phyloP scores from a whole-genome alignment of 2,888 invertebrate species.

The Cacoxenus indagator region DNA sequence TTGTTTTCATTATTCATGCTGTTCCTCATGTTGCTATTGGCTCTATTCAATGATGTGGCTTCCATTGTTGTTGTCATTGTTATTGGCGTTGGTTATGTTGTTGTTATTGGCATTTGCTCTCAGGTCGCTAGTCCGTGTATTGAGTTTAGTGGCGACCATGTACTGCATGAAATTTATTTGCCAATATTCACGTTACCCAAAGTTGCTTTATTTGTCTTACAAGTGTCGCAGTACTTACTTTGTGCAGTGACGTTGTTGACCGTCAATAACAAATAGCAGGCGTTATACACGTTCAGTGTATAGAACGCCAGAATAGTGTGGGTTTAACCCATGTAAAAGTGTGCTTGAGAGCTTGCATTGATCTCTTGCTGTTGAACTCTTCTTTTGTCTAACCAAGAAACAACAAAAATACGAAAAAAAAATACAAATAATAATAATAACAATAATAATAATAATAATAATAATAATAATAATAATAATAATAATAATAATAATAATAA shows the following conservation, averaged over 20 bases:
- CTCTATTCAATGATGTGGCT: neutral
- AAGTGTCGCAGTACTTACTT: conserved; percentile 41
- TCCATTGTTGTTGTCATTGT: conserved; percentile 21
- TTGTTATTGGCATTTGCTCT: conserved; percentile 40
- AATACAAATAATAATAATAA: no score
- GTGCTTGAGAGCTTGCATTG: no score
- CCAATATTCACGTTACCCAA: conserved; percentile 38
- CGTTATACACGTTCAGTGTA: neutral
- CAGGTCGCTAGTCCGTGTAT: conserved; percentile 41
- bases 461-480: no score
- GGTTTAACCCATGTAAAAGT: no score
- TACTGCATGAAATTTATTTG: conserved; percentile 39
- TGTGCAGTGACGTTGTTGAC: conserved; percentile 35
- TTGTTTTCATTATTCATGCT: neutral
- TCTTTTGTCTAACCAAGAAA: no score
- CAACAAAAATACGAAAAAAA: no score
- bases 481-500: no score
- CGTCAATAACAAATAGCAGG: conserved; percentile 50
- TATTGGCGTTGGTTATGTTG: conserved; percentile 20
- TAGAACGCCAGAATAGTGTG: neutral
- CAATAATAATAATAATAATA: no score
- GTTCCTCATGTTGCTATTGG: neutral
- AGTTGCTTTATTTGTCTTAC: conserved; percentile 36
- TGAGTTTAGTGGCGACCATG: neutral
- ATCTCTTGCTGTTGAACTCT: no score